Evolutionary conservation across 2,888 invertebrate genomes (phyloP), one percentile per base, ranked within the genome.

Genomic region (Macrosoma leucophasiata): DNA sequence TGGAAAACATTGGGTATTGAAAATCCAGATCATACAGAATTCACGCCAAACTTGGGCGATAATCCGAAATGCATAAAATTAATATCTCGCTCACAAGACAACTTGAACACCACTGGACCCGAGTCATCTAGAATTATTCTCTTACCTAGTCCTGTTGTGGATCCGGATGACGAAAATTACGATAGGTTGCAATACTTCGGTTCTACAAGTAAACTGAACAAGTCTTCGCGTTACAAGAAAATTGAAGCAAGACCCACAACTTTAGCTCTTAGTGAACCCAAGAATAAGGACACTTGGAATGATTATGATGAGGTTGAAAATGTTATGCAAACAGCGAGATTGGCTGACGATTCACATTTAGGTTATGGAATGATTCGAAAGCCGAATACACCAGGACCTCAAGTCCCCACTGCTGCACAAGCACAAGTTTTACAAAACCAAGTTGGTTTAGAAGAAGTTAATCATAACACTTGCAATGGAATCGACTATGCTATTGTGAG

Each of bases 151-250:
- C 78, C 81, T 33, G 66, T 70, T 21, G 71, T 84, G 11, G 84
- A 79, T 34, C 82, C 84, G 12, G 84, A 84, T 41, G 85, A 87
- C 56, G 85, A 87, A 39, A 89, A 90, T 57, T 95, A 95, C 69
- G 94, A 94, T 65, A 90, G 91, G 40, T 70, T 95, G 36, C 91
- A 94, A 58, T 92, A 93, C 61, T 91, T 94, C 58, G 92, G 93
- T 7, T 91, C 93, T 0, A 89, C 91, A 36, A 89, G 89, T 45
- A 91, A 90, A 71, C 68, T 86, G 37, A 87, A 86, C 55, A 86
- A 87, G 32, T 91, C 90, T 43, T 78, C 84, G 1, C 60, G 66
- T 10, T 94, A 94, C 58, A 92, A 91, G 58, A 90, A 91, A 43
- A 88, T 92, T 33, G 87, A 89, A 30, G 84, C 87, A 2, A 75